Conservation (phyloP, 2,888 invertebrate genomes). For the Invenusta paracnida region DNA sequence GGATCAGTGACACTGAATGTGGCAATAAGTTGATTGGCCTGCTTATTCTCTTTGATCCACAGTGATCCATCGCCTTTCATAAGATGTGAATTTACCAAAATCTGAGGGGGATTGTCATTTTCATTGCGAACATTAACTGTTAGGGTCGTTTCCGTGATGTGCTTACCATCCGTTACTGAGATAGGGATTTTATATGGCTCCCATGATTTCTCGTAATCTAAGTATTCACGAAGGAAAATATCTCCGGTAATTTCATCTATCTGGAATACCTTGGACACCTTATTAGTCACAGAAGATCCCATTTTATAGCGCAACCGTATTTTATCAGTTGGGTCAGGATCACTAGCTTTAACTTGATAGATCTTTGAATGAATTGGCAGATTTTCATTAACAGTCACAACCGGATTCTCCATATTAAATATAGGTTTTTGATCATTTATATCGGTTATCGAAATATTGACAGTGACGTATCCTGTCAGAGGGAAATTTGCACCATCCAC, state of each 20-base stretch:
- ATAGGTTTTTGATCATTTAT: conserved; percentile 40
- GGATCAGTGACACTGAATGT: conserved; percentile 36
- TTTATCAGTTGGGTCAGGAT: conserved; percentile 32
- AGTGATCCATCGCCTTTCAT: conserved; percentile 34
- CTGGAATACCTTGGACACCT: conserved; percentile 19
- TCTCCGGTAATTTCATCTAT: conserved; percentile 33
- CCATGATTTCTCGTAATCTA: conserved; percentile 41
- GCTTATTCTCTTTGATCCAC: conserved; percentile 30
- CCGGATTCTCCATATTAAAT: neutral
- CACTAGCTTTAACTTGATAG: conserved; percentile 35
- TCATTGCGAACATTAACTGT: conserved; percentile 36
- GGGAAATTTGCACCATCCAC: conserved; percentile 41
- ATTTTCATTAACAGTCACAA: conserved; percentile 28
- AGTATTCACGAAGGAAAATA: neutral
- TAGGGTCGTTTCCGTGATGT: conserved; percentile 38
- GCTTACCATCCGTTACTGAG: conserved; percentile 42
- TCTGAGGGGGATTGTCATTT: conserved; percentile 42
- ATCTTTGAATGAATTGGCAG: conserved; percentile 5
- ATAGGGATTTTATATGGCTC: conserved; percentile 38
- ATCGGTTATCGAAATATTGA: conserved; percentile 41
- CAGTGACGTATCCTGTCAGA: conserved; percentile 30
- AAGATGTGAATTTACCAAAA: conserved; percentile 28
- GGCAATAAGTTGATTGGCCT: conserved; percentile 31
- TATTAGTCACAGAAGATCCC: conserved; percentile 34
- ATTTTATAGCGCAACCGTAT: conserved; percentile 34